Evolutionary conservation across 1,140 invertebrate genomes (phyloP).

Genomic region (Oreohelix idahoensis): DNA sequence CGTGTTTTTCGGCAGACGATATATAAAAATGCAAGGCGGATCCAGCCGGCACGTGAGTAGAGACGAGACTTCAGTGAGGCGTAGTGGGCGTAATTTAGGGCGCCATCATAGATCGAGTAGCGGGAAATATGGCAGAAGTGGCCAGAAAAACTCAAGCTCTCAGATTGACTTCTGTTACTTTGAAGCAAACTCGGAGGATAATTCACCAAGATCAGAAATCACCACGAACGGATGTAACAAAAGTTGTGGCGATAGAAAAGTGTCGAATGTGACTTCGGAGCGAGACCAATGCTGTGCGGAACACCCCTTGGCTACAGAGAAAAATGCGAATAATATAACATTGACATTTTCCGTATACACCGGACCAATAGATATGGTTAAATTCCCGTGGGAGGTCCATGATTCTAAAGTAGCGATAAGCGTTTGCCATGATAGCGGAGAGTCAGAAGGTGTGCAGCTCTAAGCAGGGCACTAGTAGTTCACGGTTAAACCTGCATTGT

Average conservation of each 20-base stretch:
- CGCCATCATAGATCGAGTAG: background rate
- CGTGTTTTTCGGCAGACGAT: slow-evolving; percentile 46
- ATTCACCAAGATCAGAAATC: background rate
- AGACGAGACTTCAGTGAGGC: slow-evolving; percentile 7
- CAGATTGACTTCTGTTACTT: background rate
- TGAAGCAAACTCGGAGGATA: background rate
- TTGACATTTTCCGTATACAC: background rate
- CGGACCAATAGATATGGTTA: background rate
- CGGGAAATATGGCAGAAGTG: background rate
- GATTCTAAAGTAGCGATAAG: background rate
- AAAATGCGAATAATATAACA: background rate
- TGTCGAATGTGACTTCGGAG: background rate
- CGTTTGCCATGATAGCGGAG: background rate
- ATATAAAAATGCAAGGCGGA: slow-evolving; percentile 19
- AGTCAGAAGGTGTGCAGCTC: background rate
- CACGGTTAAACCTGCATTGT: too few relatives aligned
- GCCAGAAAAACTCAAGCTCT: background rate
- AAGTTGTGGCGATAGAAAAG: background rate
- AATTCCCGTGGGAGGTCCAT: background rate
- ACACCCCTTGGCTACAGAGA: background rate
- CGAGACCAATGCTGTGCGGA: background rate
- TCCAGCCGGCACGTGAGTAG: background rate
- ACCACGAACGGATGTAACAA: background rate
- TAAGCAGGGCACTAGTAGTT: too few relatives aligned
- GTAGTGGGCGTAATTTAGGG: background rate